Evolutionary conservation across 92 coral and sea anemone genomes (phyloP).

Genomic region (Desmophyllum pertusum): DNA sequence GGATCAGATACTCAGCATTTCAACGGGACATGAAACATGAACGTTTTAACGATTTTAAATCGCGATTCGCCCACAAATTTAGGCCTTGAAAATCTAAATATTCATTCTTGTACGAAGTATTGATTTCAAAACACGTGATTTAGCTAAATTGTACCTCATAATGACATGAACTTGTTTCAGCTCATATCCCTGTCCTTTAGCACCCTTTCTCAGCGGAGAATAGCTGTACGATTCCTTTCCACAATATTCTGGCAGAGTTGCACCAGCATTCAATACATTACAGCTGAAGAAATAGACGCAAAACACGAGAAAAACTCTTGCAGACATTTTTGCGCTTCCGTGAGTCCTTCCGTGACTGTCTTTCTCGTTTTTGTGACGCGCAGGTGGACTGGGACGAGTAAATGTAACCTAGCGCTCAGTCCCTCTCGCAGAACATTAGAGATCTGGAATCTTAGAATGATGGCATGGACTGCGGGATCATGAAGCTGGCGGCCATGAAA

Average conservation of each 20-base stretch:
- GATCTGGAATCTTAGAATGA: not conserved
- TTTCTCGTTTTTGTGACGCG: not conserved
- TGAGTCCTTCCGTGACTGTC: not conserved
- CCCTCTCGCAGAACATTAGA: not conserved
- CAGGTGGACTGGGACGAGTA: not conserved
- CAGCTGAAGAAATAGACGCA: constrained; percentile 9
- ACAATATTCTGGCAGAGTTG: constrained; percentile 71
- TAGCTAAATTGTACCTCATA: constrained; percentile 42
- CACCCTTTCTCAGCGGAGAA: constrained; percentile 31
- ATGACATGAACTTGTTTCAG: constrained; percentile 78
- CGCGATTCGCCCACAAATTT: not conserved
- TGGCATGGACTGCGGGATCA: no score
- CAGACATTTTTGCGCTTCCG: not conserved
- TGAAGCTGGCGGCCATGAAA: no score
- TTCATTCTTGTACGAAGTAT: no score
- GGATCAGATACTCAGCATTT: not conserved
- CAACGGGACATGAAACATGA: not conserved
- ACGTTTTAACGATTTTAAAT: not conserved
- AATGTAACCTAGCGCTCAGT: not conserved
- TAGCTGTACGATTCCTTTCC: constrained; percentile 55
- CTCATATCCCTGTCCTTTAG: constrained; percentile 44
- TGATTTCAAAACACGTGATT: not conserved
- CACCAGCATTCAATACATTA: not conserved
- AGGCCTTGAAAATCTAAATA: not conserved
- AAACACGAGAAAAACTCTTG: not conserved